These are phyloP conservation scores for Aleiodes testaceus DNA, from an alignment of 2,888 invertebrate species.

Conservation along the genomic window DNA sequence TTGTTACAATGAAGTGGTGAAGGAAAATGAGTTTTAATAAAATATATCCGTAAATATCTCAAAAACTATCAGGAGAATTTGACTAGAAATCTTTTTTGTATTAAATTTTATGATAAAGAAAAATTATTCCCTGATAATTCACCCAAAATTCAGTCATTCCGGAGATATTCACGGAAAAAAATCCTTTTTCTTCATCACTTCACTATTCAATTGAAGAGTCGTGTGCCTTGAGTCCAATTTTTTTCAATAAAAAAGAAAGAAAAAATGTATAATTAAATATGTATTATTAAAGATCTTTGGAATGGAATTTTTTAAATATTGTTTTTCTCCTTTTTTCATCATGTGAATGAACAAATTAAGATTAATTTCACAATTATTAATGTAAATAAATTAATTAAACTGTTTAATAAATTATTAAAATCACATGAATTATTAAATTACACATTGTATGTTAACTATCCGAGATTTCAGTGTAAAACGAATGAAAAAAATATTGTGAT, in stretches of 20 bases:
- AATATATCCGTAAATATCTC: neutral
- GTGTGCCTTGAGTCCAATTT: conserved; percentile 58
- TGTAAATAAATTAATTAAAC: conserved; percentile 44
- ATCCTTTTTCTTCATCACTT: no score
- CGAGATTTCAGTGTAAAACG: neutral
- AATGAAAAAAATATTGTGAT: conserved; percentile 7
- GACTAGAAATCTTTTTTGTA: no score
- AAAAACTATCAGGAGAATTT: no score
- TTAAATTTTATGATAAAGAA: no score
- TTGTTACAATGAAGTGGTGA: neutral
- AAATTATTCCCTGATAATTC: no score
- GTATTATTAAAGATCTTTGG: conserved; percentile 37
- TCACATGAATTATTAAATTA: conserved; percentile 37
- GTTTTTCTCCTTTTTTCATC: conserved; percentile 12
- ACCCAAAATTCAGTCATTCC: no score
- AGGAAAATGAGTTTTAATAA: conserved; percentile 9
- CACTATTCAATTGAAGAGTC: conserved; percentile 41
- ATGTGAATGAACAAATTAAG: conserved; percentile 45
- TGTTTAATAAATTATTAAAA: conserved; percentile 49
- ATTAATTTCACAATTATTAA: conserved; percentile 46
- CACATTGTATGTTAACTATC: conserved; percentile 4
- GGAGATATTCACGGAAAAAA: no score
- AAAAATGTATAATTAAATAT: conserved; percentile 21
- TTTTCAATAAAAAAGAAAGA: conserved; percentile 38
- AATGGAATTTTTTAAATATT: conserved; percentile 33